Percentiles rank a stretch among this genome's conserved stretches.
These are phyloP conservation scores for Brachionus koreanus DNA, from an alignment of 1,140 invertebrate species.

Conservation along the genomic window DNA sequence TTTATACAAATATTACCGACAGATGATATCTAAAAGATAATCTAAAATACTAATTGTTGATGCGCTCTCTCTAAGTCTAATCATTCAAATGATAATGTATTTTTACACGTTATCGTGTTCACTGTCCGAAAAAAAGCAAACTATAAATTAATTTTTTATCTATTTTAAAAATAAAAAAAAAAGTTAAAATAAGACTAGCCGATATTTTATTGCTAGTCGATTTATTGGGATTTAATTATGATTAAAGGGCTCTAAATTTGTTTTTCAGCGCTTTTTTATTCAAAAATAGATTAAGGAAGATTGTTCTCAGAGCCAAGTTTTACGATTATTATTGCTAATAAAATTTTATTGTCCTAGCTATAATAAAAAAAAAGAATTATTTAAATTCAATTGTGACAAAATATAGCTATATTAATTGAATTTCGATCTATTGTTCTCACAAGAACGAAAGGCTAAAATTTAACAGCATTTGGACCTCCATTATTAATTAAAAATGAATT, in stretches of 20 bases:
- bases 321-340: neutral
- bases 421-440: neutral
- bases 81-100: neutral
- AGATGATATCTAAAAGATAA: neutral
- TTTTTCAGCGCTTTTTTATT: neutral
- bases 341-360: conserved; percentile 2
- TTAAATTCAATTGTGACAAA: neutral
- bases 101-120: conserved; percentile 1
- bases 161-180: neutral
- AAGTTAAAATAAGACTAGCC: neutral
- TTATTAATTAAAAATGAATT: conserved; percentile 12
- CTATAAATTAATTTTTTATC: conserved; percentile 5
- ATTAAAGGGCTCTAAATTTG: neutral
- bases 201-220: neutral
- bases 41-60: neutral
- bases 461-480: neutral
- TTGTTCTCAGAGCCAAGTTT: neutral
- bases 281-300: neutral
- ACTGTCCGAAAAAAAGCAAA: neutral
- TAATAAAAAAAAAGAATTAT: neutral
- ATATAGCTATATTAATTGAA: neutral
- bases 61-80: neutral
- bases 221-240: neutral
- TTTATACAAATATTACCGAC: neutral
- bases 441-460: neutral